These are phyloP conservation scores for Oryctes rhinoceros DNA, from an alignment of 1,140 invertebrate genomes.

Conservation along the genomic window DNA sequence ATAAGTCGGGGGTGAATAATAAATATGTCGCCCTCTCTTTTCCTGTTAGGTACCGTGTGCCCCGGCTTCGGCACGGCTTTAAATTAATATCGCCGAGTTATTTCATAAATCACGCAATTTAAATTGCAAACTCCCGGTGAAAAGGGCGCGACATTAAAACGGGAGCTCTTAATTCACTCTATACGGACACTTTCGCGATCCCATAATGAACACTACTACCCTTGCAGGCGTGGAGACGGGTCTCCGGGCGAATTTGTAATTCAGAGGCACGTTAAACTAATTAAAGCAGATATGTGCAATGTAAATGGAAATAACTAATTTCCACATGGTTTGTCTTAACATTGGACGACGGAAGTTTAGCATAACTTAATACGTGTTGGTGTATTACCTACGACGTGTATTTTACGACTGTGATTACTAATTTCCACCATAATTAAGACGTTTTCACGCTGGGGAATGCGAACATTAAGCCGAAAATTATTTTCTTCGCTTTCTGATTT, in stretches of 20 bases:
- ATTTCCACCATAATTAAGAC: neutral
- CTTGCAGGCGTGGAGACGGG: neutral
- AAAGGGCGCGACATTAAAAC: conserved; percentile 13
- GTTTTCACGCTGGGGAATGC: neutral
- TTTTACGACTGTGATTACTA: neutral
- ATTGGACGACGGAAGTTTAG: neutral
- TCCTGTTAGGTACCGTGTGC: neutral
- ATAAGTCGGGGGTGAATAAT: neutral
- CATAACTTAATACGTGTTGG: neutral
- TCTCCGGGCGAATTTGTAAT: neutral
- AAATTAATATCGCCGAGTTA: conserved; percentile 14
- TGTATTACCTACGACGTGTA: neutral
- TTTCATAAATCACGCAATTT: conserved; percentile 15
- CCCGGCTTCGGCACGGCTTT: neutral
- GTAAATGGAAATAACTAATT: conserved; percentile 8
- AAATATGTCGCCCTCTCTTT: neutral
- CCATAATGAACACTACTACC: neutral
- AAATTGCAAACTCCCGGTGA: neutral
- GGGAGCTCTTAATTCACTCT: neutral
- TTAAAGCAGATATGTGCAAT: neutral
- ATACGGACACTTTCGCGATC: too few species aligned
- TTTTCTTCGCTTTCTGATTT: too few species aligned
- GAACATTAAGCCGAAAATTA: too few species aligned
- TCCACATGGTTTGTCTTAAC: conserved; percentile 9
- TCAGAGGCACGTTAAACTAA: neutral